Conservation (phyloP, 2,888 invertebrate genomes). For the Oligia fasciuncula region DNA sequence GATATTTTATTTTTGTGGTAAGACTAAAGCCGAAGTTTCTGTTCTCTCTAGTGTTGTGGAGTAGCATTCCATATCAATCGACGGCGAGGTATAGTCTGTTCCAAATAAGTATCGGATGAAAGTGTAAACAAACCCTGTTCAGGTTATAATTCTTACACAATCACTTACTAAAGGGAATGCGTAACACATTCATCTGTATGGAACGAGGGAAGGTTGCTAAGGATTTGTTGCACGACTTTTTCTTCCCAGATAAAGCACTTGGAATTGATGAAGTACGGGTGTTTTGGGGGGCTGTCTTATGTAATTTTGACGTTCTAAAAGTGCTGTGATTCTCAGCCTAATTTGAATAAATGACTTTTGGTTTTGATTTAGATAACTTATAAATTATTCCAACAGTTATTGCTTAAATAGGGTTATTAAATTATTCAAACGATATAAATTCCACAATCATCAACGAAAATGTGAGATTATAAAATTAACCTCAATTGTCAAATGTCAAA, state of each 20-base stretch:
- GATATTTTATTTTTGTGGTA: neutral
- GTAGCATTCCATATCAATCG: neutral
- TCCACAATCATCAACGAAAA: neutral
- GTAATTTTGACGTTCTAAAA: no score
- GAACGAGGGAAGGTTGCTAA: neutral
- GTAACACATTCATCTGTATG: neutral
- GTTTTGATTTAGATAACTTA: neutral
- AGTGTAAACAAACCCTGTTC: no score
- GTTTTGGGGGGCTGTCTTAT: no score
- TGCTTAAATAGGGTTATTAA: neutral
- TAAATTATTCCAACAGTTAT: neutral
- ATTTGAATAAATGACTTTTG: neutral
- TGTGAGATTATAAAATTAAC: neutral
- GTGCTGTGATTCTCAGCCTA: neutral
- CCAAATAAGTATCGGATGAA: neutral
- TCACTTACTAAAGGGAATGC: neutral
- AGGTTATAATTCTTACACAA: neutral
- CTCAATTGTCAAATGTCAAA: neutral
- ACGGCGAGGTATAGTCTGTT: neutral
- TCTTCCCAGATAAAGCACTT: no score
- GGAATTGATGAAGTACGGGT: no score
- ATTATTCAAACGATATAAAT: neutral
- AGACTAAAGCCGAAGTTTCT: conserved; percentile 1
- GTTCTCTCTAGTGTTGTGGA: conserved; percentile 5
- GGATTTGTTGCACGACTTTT: no score